Conservation (phyloP, 1,140 invertebrate species). For the Drosophila setifemur region DNA sequence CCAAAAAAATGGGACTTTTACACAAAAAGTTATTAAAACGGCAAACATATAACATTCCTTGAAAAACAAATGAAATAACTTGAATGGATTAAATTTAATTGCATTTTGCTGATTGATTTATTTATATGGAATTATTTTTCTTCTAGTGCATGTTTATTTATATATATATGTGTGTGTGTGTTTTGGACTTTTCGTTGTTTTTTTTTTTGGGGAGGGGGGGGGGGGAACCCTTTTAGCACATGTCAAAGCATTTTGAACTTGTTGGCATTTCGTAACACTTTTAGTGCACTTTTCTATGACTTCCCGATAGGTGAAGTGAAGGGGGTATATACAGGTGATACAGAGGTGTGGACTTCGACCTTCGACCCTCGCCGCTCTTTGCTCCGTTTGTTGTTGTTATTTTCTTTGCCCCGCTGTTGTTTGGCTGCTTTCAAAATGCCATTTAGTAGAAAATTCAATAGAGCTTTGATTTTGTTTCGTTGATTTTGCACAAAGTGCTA, state of each 20-base stretch:
- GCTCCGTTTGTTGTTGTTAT: conserved; percentile 20
- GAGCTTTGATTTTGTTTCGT: conserved; percentile 78
- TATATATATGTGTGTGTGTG: conserved; percentile 7
- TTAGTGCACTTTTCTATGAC: conserved; percentile 66
- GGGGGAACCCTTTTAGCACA: conserved; percentile 69
- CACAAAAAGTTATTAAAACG: not conserved
- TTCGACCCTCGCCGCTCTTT: conserved; percentile 14
- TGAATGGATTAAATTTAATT: too few relatives aligned
- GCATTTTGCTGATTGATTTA: too few relatives aligned
- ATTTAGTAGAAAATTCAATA: conserved; percentile 79
- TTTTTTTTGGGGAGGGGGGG: not conserved
- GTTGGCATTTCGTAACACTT: conserved; percentile 72
- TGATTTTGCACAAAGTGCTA: conserved; percentile 76
- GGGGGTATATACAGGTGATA: not conserved
- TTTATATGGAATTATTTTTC: not conserved
- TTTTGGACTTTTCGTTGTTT: not conserved
- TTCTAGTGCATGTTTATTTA: conserved; percentile 16
- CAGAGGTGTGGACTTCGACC: conserved; percentile 7
- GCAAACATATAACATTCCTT: not conserved
- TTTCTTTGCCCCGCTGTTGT: conserved; percentile 42
- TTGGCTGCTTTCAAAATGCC: conserved; percentile 70
- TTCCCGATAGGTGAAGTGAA: conserved; percentile 31
- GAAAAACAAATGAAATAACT: too few relatives aligned
- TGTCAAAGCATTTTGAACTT: conserved; percentile 77
- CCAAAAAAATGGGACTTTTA: too few relatives aligned